Evolutionary conservation across 2,113 vertebrate species (phyloP), one percentile per base, ranked within the genome.

Genomic region (Brachyhypopomus gauderio): DNA sequence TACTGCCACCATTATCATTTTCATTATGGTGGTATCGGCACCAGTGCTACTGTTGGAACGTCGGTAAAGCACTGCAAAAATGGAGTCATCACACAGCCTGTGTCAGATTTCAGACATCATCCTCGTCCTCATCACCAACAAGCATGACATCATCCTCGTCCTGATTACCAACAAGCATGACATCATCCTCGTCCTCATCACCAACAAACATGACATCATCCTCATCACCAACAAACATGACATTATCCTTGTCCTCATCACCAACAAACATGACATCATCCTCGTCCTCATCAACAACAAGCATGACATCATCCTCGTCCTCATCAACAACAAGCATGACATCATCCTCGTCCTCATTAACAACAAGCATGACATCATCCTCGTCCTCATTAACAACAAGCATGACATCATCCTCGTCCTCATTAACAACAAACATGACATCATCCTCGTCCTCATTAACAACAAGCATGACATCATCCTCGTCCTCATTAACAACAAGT

Each of bases 191-290:
- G 34, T 67, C 63, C 52, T 56, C 27, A n/a, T 5, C 30, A 7
- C 30, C 41, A 52, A 64, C 74, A 76, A 45, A 27, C 22, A 71
- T 56, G 64, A 56, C 52, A 60, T 82, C 55, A 22, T 30, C 69
- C 41, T n/a, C n/a, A n/a, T n/a, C n/a, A n/a, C n/a, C n/a, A n/a
- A n/a, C n/a, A n/a, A n/a, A n/a, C n/a, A n/a, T n/a, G 58, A 66
- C 69, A 66, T 52, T 30, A 34, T 41, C 30, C 56, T 2, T 3
- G 30, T 30, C 30, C 30, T 30, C 30, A 30, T 30, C 3, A 30
- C 30, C 30, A 30, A 30, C 30, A 3, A 30, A 3, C 30, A 30
- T 30, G 58, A 66, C 69, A 66, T 52, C 45, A 34, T 41, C 30
- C 56, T 2, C 30, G 30, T 30, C 30, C 30, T 30, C 30, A 30